These are phyloP conservation scores for Semicossyphus pulcher DNA, from an alignment of 2,113 vertebrate genomes.

Conservation along the genomic window DNA sequence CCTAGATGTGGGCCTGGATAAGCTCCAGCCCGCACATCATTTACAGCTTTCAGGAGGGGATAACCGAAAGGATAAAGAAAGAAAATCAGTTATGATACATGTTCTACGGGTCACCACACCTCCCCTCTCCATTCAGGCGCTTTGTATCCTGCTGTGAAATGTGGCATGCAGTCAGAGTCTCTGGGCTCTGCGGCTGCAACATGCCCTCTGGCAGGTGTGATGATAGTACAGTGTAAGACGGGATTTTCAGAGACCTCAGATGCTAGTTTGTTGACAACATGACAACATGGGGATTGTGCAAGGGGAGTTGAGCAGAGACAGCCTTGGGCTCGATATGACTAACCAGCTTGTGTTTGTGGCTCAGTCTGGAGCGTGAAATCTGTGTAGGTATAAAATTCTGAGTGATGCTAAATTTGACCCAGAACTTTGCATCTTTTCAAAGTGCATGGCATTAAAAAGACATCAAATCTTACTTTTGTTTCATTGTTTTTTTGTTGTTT, in stretches of 20 bases:
- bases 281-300: conserved; percentile 16
- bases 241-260: conserved; percentile 53
- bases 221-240: conserved; percentile 51
- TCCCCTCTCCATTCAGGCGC: conserved; percentile 27
- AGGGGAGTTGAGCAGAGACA: neutral
- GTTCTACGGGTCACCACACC: conserved; percentile 47
- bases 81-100: conserved; percentile 61
- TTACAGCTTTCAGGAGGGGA: conserved; percentile 53
- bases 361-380: neutral
- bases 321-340: conserved; percentile 28
- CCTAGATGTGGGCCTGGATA: conserved; percentile 60
- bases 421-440: neutral
- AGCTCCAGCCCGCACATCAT: conserved; percentile 46
- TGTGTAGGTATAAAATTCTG: neutral
- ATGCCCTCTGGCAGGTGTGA: conserved; percentile 58
- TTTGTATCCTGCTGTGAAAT: conserved; percentile 55
- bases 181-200: conserved; percentile 39
- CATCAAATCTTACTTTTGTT: too few species aligned
- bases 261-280: conserved; percentile 42
- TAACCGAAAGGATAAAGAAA: conserved; percentile 49
- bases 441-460: neutral
- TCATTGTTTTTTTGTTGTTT: neutral
- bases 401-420: neutral
- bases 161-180: conserved; percentile 9
- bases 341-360: conserved; percentile 27